Evolutionary conservation across 2,888 invertebrate genomes (phyloP).

Genomic region (Bhutanitis thaidina): DNA sequence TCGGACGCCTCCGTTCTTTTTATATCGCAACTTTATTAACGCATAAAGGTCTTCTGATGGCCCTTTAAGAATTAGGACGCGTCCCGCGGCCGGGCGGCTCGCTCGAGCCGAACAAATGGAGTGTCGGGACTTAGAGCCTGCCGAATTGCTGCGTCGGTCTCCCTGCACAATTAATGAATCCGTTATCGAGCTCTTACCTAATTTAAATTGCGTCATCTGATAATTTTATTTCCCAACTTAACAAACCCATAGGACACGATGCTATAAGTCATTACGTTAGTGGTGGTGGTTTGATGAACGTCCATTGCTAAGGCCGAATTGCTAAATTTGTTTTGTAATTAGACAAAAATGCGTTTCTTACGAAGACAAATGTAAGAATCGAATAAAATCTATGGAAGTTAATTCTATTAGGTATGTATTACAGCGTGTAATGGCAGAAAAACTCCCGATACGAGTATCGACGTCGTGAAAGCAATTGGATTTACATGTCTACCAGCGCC

Average conservation of each 20-base stretch:
- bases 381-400: slow-evolving; percentile 31
- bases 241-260: too few relatives aligned
- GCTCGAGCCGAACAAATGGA: slow-evolving; percentile 73
- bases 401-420: slow-evolving; percentile 68
- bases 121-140: slow-evolving; percentile 48
- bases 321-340: not conserved
- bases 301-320: too few relatives aligned
- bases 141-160: slow-evolving; percentile 49
- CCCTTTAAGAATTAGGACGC: slow-evolving; percentile 78
- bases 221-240: not conserved
- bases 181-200: slow-evolving; percentile 57
- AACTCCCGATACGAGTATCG: slow-evolving; percentile 60
- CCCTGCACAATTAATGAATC: slow-evolving; percentile 61
- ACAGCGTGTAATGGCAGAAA: slow-evolving; percentile 62
- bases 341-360: slow-evolving; percentile 4
- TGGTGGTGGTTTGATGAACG: too few relatives aligned
- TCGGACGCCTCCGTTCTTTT: slow-evolving; percentile 77
- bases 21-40: slow-evolving; percentile 80
- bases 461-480: slow-evolving; percentile 71
- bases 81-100: slow-evolving; percentile 62
- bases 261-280: too few relatives aligned
- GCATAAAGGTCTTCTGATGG: slow-evolving; percentile 79
- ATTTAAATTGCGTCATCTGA: slow-evolving; percentile 54
- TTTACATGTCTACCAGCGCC: slow-evolving; percentile 74
- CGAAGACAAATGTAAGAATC: too few relatives aligned